Evolutionary conservation across 2,888 invertebrate genomes (phyloP), one percentile per base, ranked within the genome.

Genomic region (Drosophila ustulata): DNA sequence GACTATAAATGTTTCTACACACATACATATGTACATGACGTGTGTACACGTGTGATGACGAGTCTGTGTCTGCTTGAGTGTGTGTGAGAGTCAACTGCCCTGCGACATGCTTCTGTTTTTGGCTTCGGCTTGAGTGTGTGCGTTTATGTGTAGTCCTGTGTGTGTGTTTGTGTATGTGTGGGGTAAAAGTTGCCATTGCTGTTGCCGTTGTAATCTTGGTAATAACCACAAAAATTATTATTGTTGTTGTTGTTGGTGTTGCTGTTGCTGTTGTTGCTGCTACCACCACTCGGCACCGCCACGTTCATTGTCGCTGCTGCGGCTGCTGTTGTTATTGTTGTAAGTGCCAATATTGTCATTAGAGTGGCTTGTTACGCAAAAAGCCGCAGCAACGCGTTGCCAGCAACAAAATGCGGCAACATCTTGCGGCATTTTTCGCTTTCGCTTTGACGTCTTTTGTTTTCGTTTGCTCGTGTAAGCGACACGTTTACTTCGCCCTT

Each of bases 341-440:
- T 87, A 88, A 86, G 89, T 86, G 85, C 89, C 89, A 89, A 86
- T 86, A 86, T 86, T 86, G 89, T 86, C 89, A 89, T 86, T 86
- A 89, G 85, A 86, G 85, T 89, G 79, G 85, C 88, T 86, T 86
- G 85, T 89, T 89, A 88, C 88, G 78, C 82, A 88, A 74, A 78
- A 76, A 82, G 85, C 83, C 75, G 64, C 86, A 75, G 66, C 71
- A 59, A 62, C 61, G 64, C 67, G 62, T 77, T 81, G 84, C 74
- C 64, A 72, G 80, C 82, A 78, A 82, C 89, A 89, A 65, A 78
- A 68, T 78, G 74, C 46, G 82, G 85, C 88, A 79, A 85, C 89
- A 89, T 85, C 89, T 82, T 89, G 85, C 82, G 88, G 85, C 82
- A 80, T 80, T 84, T 87, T 18, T 18, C 18, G 18, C 18, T 18